Evolutionary conservation across 2,888 invertebrate species (phyloP), one percentile per base, ranked within the genome.

Genomic region (Zootermopsis nevadensis): DNA sequence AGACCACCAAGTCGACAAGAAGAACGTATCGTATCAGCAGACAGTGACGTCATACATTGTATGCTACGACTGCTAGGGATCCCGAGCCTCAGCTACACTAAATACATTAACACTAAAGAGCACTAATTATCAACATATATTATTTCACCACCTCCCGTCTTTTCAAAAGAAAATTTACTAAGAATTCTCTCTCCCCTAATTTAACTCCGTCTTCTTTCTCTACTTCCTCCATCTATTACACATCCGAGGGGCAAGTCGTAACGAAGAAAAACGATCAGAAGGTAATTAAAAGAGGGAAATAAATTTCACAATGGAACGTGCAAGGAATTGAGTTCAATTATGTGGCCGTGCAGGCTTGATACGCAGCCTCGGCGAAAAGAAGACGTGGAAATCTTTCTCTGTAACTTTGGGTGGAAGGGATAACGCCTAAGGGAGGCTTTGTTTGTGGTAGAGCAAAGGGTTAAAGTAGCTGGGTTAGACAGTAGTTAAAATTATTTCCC

Each of bases 241-340:
- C 74, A 74, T 42, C 74, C 74, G 31, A 69, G 69, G 19, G 69
- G 69, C 30, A 31, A 69, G 69, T 69, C 74, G 60, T 79, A 79
- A 79, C 79, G 60, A 79, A 79, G 79, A 79, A 66, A 79, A 79
- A 79, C 79, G 79, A 79, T 79, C 79, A 79, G 79, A 79, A 79
- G 79, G 79, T 79, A 79, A 79, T 79, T 79, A 79, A 79, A 79
- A 79, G 79, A 35, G 66, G 79, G 79, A 79, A 79, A 79, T 79
- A 79, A 79, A 79, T 79, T 79, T 79, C 66, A 66, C 60, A 79
- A 79, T 79, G 79, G 66, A 79, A 79, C 79, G 79, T 79, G 79
- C 60, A 27, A 79, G 66, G 79, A 79, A 79, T 79, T 60, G 79
- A 79, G 79, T 77, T 55, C 77, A 77, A 77, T 77, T 77, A 77